Base-by-base conservation (phyloP, 2,797 vertebrate genomes). In the Artibeus lituratus region DNA sequence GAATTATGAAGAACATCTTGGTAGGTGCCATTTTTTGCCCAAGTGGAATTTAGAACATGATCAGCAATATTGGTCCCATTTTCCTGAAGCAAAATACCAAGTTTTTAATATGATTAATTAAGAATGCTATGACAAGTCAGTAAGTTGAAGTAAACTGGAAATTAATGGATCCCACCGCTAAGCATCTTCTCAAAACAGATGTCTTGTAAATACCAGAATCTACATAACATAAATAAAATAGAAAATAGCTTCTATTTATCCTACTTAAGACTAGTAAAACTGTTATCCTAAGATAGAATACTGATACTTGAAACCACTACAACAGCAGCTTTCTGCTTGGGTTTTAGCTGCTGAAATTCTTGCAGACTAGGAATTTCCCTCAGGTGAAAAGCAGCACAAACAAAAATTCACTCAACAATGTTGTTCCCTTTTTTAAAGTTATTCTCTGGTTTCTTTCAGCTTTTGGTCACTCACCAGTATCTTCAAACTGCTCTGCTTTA, bases 1-100 rank as follows among this genome's bases (percentile, higher is more conserved):
- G 94, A 91, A 98, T 99, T 99, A 96, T 98, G 98, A 95, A 98
- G 97, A 90, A 94, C 15, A 49, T 99, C 98, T 98, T 99, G 98
- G 0, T 98, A 99, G 82, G 98, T 98, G 82, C 98, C 98, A 97
- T 98, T 98, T 98, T 98, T 99, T 83, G 97, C 49, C 99, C 99
- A 99, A 94, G 96, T 98, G 82, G 98, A 98, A 97, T 98, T 99
- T 97, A 98, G 98, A 92, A 97, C 91, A 53, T 98, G 98, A 97
- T 98, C 98, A 44, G 98, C 97, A 91, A 98, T 97, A 67, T 93
- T 98, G 42, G 97, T 81, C 14, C 95, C 98, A 97, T 98, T 98
- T 97, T 99, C 99, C 99, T 99, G 94, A 97, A 98, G 95, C 74
- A 98, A 78, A 94, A 89, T 47, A 94, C 14, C 70, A 94, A 76